Evolutionary conservation across 2,797 vertebrate species (phyloP), one percentile per base, ranked within the genome.

Genomic region (Eutrigla gurnardus): DNA sequence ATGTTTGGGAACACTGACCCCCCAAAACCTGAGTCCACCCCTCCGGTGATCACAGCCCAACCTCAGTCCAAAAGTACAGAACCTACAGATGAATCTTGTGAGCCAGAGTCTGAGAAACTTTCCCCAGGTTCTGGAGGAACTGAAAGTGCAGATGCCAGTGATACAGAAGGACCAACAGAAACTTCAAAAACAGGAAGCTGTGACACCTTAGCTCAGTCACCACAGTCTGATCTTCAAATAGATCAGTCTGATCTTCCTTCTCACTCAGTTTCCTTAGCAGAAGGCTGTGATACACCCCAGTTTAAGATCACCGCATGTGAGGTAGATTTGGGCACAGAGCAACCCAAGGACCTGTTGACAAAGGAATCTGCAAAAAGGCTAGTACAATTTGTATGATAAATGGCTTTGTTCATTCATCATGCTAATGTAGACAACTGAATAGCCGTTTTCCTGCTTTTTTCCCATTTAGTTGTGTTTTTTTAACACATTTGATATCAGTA

Each of bases 371-470:
- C 80, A 42, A 96, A 95, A 97, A 99, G 98, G 98, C 97, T 95
- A 97, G 98, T 94, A 91, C 42, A 75, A 63, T 80, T 82, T 87
- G 86, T 92, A 96, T 96, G 91, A 97, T 97, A 95, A 95, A 96
- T 96, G 94, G 88, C 67, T 17, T 37, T 49, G 14, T 73, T 69
- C 93, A 96, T 96, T 96, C 96, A 96, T 96, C 91, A 95, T 96
- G 88, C 88, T 86, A 8, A 66, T 53, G n/a, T 79, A 85, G 82
- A 77, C 32, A 9, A 57, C 63, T 59, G 40, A 73, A 1, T 53
- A 58, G 15, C 14, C 49, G 47, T 46, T 46, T 47, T 60, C 52
- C 63, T 43, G 0, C n/a, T 67, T 13, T 55, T 52, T 78, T 50
- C 53, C 66, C 37, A 8, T 69, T 35, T 73, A 66, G 59, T 15